Percentiles rank a stretch among this genome's conserved stretches.
Evolutionary conservation across 2,113 vertebrate genomes (phyloP).

Genomic region (human (Homo sapiens)): DNA sequence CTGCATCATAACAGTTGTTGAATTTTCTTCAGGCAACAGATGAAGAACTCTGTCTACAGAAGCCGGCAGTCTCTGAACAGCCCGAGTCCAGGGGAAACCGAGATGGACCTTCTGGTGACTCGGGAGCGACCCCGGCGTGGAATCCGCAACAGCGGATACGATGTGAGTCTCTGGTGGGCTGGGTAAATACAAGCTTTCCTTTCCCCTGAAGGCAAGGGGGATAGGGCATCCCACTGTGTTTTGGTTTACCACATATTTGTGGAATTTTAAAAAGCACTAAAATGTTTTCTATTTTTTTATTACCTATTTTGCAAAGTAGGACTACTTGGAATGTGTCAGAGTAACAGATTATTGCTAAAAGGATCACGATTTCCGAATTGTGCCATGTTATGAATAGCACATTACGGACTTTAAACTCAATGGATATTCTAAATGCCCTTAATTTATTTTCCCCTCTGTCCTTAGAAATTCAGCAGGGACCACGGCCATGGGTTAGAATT

Average conservation of each 20-base stretch:
- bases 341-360: conserved; percentile 11
- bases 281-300: conserved; percentile 2
- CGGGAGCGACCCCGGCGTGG: conserved; percentile 95
- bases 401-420: background rate
- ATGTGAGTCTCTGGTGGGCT: conserved; percentile 87
- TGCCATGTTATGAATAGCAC: background rate
- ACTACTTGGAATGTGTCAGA: conserved; percentile 16
- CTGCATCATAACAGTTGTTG: conserved; percentile 77
- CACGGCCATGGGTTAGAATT: background rate
- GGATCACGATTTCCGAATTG: background rate
- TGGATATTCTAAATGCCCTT: background rate
- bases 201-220: background rate
- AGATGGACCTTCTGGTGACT: conserved; percentile 99
- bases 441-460: background rate
- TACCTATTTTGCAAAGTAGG: conserved; percentile 37
- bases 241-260: background rate
- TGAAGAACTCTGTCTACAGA: conserved; percentile 92
- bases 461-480: conserved; percentile 28
- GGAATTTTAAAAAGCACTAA: conserved; percentile 1
- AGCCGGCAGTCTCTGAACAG: conserved; percentile 98
- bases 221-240: background rate
- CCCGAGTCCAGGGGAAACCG: conserved; percentile 96
- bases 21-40: conserved; percentile 88
- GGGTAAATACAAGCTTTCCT: background rate
- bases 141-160: conserved; percentile 97